A percentile compares a stretch with the other conserved stretches of the same genome.
phyloP scores from a whole-genome alignment of 1,140 invertebrate species.

The Eciton burchellii region DNA sequence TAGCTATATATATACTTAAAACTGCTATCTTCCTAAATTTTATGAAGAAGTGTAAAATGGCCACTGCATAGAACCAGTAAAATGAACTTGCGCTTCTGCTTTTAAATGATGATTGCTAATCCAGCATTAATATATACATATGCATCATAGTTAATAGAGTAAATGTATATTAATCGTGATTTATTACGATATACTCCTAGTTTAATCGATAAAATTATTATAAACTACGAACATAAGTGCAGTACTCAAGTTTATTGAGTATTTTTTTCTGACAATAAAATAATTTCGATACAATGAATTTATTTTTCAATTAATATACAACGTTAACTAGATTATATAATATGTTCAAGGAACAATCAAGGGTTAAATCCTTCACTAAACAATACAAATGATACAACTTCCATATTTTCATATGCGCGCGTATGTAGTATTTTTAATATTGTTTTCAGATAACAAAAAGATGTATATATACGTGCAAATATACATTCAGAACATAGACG shows the following conservation, averaged over 20 bases:
- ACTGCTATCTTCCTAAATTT: slow-evolving; percentile 31
- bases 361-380: slow-evolving; percentile 69
- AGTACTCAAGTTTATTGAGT: slow-evolving; percentile 47
- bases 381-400: slow-evolving; percentile 68
- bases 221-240: slow-evolving; percentile 32
- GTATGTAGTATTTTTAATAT: slow-evolving; percentile 67
- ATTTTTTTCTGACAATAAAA: slow-evolving; percentile 57
- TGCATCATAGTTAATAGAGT: slow-evolving; percentile 14
- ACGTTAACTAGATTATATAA: slow-evolving; percentile 48
- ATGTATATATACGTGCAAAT: slow-evolving; percentile 58
- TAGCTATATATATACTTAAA: slow-evolving; percentile 46
- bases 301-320: slow-evolving; percentile 43
- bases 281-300: slow-evolving; percentile 54
- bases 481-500: slow-evolving; percentile 67
- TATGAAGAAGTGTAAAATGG: slow-evolving; percentile 15
- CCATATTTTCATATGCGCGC: slow-evolving; percentile 58
- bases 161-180: slow-evolving; percentile 26
- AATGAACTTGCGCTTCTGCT: slow-evolving; percentile 34
- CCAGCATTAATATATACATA: slow-evolving; percentile 13
- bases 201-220: slow-evolving; percentile 50
- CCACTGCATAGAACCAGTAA: not conserved
- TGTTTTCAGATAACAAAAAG: slow-evolving; percentile 65
- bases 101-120: slow-evolving; percentile 31
- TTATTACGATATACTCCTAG: slow-evolving; percentile 32
- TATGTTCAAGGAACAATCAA: slow-evolving; percentile 67